Percentiles rank a stretch among this genome's conserved stretches.
These are phyloP conservation scores for Mylabris phalerata DNA, from an alignment of 1,140 invertebrate species.

Conservation along the genomic window DNA sequence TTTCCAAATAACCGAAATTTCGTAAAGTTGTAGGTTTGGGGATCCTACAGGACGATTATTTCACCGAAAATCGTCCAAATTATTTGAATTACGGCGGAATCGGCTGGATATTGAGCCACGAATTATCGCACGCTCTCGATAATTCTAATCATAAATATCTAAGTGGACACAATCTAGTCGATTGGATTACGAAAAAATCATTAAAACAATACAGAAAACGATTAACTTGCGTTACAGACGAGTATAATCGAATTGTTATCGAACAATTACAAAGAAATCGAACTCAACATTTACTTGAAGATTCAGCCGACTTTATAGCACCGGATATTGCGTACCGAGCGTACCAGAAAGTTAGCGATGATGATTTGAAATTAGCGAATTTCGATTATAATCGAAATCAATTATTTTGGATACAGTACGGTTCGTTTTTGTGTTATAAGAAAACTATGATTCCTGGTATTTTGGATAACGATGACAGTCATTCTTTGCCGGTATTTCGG, in stretches of 20 bases:
- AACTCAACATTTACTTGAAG: too few species aligned
- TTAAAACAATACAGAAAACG: too few species aligned
- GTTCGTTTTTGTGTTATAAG: background rate
- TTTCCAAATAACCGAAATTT: too few species aligned
- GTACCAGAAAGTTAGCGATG: background rate
- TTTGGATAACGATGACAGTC: background rate
- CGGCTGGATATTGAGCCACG: background rate
- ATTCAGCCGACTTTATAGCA: background rate
- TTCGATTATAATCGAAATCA: slow-evolving; percentile 5
- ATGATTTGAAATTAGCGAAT: background rate
- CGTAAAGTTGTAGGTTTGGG: background rate
- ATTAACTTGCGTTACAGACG: too few species aligned
- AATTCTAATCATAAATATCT: too few species aligned
- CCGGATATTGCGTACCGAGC: slow-evolving; percentile 3
- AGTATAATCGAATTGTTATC: too few species aligned
- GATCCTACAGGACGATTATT: slow-evolving; percentile 7
- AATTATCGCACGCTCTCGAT: too few species aligned
- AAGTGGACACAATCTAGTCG: too few species aligned
- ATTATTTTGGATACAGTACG: slow-evolving; percentile 28
- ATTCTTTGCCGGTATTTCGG: background rate
- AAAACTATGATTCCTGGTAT: too few species aligned
- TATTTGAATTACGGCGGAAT: slow-evolving; percentile 20
- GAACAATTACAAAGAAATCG: too few species aligned
- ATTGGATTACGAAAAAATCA: too few species aligned
- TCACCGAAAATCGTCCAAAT: slow-evolving; percentile 5